Percentiles rank a stretch among this genome's conserved stretches.
Conservation (phyloP, 2,797 vertebrate genomes). For the Crocidura indochinensis region DNA sequence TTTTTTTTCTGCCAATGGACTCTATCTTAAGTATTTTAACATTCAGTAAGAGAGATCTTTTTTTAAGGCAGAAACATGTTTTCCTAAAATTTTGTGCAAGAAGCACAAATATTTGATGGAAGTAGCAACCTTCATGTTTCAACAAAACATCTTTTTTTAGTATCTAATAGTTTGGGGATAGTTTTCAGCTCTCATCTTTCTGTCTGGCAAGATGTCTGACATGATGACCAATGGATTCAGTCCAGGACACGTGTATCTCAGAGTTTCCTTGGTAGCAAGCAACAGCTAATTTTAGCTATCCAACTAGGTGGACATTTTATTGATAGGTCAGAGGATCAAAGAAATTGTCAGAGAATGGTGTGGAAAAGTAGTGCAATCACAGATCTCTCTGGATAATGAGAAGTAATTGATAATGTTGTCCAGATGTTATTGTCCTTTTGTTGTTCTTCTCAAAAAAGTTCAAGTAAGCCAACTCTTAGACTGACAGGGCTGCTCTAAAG, state of each 20-base stretch:
- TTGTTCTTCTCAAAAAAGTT: slow-evolving; percentile 36
- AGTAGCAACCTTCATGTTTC: neutral
- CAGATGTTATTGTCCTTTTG: neutral
- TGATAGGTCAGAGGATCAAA: slow-evolving; percentile 7
- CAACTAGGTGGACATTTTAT: slow-evolving; percentile 13
- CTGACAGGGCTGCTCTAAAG: neutral
- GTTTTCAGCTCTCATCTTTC: neutral
- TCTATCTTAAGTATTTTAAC: slow-evolving; percentile 49
- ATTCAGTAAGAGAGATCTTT: neutral
- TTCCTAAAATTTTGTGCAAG: slow-evolving; percentile 54
- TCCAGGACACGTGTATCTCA: slow-evolving; percentile 32
- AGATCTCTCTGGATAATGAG: neutral
- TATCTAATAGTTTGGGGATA: neutral
- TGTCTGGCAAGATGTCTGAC: neutral
- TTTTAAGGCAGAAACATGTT: neutral
- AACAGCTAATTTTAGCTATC: neutral
- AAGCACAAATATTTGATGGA: neutral
- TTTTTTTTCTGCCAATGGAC: neutral
- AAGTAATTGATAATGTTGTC: slow-evolving; percentile 20
- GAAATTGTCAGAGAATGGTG: slow-evolving; percentile 20
- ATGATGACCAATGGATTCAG: neutral
- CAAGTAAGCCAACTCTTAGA: neutral
- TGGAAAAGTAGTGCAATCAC: neutral
- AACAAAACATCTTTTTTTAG: slow-evolving; percentile 12
- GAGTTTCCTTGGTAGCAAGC: neutral